A percentile compares a stretch with the other conserved stretches of the same genome.
Conservation (phyloP, 2,797 vertebrate species). For the Mastacembelus armatus region DNA sequence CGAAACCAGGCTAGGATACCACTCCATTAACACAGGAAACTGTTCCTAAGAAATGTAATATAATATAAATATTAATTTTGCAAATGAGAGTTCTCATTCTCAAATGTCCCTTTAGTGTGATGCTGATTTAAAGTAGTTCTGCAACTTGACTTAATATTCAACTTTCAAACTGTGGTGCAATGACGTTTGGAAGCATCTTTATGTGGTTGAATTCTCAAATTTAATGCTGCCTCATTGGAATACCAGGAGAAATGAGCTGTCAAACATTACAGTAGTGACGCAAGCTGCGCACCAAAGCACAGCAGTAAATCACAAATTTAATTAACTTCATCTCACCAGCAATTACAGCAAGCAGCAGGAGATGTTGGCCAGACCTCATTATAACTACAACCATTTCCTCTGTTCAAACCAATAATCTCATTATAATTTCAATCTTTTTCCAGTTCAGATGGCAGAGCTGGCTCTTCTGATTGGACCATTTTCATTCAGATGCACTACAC, state of each 20-base stretch:
- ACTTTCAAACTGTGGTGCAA: background rate
- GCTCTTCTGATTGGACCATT: conserved; percentile 8
- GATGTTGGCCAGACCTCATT: conserved; percentile 63
- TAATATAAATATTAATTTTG: background rate
- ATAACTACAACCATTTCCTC: conserved; percentile 59
- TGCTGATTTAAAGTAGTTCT: no score
- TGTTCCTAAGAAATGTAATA: background rate
- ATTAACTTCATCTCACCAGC: conserved; percentile 59
- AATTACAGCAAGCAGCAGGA: conserved; percentile 48
- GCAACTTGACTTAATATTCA: background rate
- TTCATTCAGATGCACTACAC: background rate
- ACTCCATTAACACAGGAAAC: background rate
- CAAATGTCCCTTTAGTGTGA: background rate
- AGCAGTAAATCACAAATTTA: conserved; percentile 41
- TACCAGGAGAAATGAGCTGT: conserved; percentile 18
- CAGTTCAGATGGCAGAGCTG: background rate
- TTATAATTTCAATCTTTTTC: conserved; percentile 36
- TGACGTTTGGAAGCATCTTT: background rate
- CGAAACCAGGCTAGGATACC: background rate
- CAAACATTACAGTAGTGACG: conserved; percentile 42
- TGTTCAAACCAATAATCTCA: conserved; percentile 38
- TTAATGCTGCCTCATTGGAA: conserved; percentile 3
- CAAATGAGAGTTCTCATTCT: no score
- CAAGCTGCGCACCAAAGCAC: conserved; percentile 14
- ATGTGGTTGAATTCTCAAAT: background rate